Conservation (phyloP, 1,140 invertebrate species). For the Halyomorpha halys region DNA sequence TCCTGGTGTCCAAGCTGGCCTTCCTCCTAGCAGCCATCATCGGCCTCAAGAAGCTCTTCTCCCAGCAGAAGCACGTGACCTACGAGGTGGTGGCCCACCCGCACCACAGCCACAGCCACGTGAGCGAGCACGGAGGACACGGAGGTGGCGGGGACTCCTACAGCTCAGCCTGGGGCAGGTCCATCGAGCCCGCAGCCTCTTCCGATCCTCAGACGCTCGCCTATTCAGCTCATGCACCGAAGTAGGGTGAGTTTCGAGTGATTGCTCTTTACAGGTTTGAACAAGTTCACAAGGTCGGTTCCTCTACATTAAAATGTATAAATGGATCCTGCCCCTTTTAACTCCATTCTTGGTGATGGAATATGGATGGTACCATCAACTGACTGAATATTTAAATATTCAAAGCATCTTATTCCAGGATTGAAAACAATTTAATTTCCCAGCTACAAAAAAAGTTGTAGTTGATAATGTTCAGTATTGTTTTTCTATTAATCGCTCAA, state of each 20-base stretch:
- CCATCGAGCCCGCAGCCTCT: constrained; percentile 40
- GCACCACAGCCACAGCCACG: constrained; percentile 45
- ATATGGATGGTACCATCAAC: no score
- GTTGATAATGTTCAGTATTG: no score
- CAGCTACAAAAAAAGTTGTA: no score
- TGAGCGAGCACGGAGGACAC: constrained; percentile 36
- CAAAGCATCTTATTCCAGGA: no score
- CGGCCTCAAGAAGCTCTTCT: constrained; percentile 69
- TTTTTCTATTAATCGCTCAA: no score
- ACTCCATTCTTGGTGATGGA: no score
- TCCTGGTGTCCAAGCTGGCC: constrained; percentile 70
- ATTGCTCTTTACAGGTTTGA: not conserved
- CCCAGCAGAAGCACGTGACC: constrained; percentile 58
- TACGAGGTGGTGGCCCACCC: constrained; percentile 61
- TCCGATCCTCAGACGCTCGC: constrained; percentile 49
- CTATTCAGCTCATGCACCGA: constrained; percentile 47
- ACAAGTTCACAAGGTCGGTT: not conserved
- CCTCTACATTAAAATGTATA: not conserved
- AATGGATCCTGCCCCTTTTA: no score
- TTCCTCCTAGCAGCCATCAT: constrained; percentile 65
- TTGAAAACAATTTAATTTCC: no score
- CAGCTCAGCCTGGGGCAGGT: constrained; percentile 46
- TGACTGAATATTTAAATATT: no score
- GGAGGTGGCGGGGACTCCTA: constrained; percentile 37
- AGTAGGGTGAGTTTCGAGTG: not conserved